Base-by-base conservation (phyloP, 2,888 invertebrate genomes). In the Formica aserva region DNA sequence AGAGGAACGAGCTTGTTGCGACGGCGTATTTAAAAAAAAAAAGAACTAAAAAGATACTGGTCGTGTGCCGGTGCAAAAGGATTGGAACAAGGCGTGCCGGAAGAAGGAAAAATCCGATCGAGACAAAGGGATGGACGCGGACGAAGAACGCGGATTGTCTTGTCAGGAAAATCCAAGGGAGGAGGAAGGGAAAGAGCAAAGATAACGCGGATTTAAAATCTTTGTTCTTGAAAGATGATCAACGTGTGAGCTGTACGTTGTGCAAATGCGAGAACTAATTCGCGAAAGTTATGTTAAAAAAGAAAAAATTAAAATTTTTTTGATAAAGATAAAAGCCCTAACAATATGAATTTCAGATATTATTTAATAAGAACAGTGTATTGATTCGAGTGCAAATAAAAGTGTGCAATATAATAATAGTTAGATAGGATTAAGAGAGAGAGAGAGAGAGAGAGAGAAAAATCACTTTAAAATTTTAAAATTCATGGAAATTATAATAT, bases 1-100 rank as follows among this genome's bases (percentile, higher is more conserved):
- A 85, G 85, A 84, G 81, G 81, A 84, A 84, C 74, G 84, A 85
- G 84, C 80, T 72, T 67, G 78, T 62, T 72, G 72, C 74, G 57
- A 69, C 66, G 60, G 72, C 35, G 60, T 60, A 48, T 45, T 62
- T 48, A 18, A 60, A 65, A 60, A 65, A 83, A 38, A 55, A 82
- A 69, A 57, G n/a, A 60, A n/a, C 26, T 57, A 32, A 66, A 67
- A n/a, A 83, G 41, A 82, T 75, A 66, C 66, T 35, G 60, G 35
- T 60, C 45, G 35, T 78, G 26, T 78, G 32, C 32, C 18, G 32
- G 57, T 66, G 55, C 55, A 83, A 83, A 78, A 78, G 45, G 76
- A 76, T 13, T 13, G 57, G n/a, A 77, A 82, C 76, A 67, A 82
- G 66, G n/a, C 45, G 55, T 60, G 52, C 38, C 66, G 35, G 55